A percentile compares a stretch with the other conserved stretches of the same genome.
phyloP scores from a whole-genome alignment of 2,797 vertebrate genomes.

The Danio albolineatus region DNA sequence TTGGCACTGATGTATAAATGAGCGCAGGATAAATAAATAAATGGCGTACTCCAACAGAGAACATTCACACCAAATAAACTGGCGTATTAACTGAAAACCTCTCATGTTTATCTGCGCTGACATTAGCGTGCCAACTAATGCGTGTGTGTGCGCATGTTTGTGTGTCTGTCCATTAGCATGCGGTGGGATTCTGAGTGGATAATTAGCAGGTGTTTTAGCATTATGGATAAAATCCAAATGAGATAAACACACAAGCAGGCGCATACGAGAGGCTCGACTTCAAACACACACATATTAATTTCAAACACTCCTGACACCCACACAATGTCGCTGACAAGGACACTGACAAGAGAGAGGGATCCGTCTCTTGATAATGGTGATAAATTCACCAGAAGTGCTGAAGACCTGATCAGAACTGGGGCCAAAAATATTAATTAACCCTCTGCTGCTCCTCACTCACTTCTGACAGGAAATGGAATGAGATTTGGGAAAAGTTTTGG shows the following conservation, averaged over 20 bases:
- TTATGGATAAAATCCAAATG: slow-evolving; percentile 44
- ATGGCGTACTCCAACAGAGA: not conserved
- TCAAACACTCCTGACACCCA: slow-evolving; percentile 16
- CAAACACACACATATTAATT: slow-evolving; percentile 23
- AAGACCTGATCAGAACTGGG: not conserved
- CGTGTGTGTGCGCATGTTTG: not conserved
- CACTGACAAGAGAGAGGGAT: slow-evolving; percentile 39
- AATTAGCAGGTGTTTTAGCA: slow-evolving; percentile 58
- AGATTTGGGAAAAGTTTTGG: too few species aligned
- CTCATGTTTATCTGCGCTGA: slow-evolving; percentile 4
- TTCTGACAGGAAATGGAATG: too few species aligned
- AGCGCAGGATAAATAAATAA: too few species aligned
- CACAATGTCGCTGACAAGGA: slow-evolving; percentile 44
- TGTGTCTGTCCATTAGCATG: slow-evolving; percentile 41
- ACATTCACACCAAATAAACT: slow-evolving; percentile 20
- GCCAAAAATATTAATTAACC: too few species aligned
- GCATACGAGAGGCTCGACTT: slow-evolving; percentile 11
- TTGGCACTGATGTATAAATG: slow-evolving; percentile 24
- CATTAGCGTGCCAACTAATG: not conserved
- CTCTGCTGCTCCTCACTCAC: too few species aligned
- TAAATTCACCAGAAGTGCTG: slow-evolving; percentile 10
- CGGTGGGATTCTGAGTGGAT: slow-evolving; percentile 55
- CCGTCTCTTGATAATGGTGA: slow-evolving; percentile 37
- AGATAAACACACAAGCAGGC: slow-evolving; percentile 23
- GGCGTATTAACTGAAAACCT: not conserved